phyloP scores from a whole-genome alignment of 2,113 vertebrate species.

The Seriola quinqueradiata region DNA sequence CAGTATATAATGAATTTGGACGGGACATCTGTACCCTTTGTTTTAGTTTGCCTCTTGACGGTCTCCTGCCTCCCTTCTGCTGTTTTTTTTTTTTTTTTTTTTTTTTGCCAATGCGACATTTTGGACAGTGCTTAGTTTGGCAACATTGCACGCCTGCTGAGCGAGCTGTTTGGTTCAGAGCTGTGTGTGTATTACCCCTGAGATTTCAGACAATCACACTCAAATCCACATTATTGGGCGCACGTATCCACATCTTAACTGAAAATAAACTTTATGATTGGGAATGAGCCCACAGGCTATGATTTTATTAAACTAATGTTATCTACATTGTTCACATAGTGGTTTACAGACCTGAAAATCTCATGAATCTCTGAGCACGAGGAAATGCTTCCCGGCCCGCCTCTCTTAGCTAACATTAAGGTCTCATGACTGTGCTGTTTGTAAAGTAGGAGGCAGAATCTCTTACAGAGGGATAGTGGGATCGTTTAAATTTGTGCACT shows the following conservation, averaged over 20 bases:
- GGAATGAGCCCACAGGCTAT: constrained; percentile 46
- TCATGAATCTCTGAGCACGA: constrained; percentile 39
- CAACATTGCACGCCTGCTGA: constrained; percentile 75
- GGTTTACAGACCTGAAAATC: constrained; percentile 34
- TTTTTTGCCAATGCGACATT: constrained; percentile 76
- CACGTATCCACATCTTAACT: constrained; percentile 41
- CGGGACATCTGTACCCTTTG: constrained; percentile 57
- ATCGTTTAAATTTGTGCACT: constrained; percentile 44
- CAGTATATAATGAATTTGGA: constrained; percentile 55
- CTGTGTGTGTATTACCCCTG: constrained; percentile 60
- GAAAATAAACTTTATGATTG: constrained; percentile 52
- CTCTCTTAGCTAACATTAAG: constrained; percentile 44
- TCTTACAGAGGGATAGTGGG: constrained; percentile 15
- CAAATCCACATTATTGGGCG: constrained; percentile 55
- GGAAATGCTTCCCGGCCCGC: constrained; percentile 25
- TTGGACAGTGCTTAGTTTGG: constrained; percentile 77
- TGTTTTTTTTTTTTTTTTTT: constrained; percentile 50
- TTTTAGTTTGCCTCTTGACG: constrained; percentile 57
- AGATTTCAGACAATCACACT: constrained; percentile 69
- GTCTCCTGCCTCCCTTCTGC: constrained; percentile 60
- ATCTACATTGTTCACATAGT: constrained; percentile 50
- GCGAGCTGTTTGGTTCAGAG: constrained; percentile 64
- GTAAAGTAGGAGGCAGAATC: constrained; percentile 44
- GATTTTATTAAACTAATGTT: constrained; percentile 57
- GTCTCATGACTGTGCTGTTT: constrained; percentile 51